Conservation (phyloP, 2,113 vertebrate species). For the Silurus asotus region DNA sequence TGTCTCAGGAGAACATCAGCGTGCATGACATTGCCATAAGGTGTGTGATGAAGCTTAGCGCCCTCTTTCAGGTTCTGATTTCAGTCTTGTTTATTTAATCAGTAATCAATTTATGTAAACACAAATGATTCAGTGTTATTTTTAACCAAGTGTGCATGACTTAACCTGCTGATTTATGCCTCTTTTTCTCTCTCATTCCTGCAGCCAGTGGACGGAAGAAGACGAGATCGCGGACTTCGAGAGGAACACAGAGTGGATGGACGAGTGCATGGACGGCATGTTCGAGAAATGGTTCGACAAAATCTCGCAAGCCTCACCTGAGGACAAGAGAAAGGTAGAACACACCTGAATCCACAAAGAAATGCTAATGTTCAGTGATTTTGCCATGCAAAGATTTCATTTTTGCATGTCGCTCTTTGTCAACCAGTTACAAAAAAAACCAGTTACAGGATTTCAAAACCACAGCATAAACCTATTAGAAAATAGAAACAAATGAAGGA, state of each 20-base stretch:
- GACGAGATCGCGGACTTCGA: constrained; percentile 94
- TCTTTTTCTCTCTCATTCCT: constrained; percentile 33
- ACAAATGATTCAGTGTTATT: not conserved
- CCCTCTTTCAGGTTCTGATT: not conserved
- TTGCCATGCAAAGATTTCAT: constrained; percentile 9
- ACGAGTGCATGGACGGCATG: constrained; percentile 93
- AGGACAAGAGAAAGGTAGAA: constrained; percentile 90
- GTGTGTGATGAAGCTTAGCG: constrained; percentile 59
- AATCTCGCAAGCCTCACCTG: constrained; percentile 84
- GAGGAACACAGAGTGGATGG: constrained; percentile 96
- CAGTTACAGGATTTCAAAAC: not conserved
- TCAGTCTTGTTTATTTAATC: not conserved
- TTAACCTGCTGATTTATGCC: not conserved
- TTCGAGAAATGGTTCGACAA: constrained; percentile 98
- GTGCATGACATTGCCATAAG: constrained; percentile 88
- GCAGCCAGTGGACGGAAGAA: constrained; percentile 93
- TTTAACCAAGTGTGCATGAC: not conserved
- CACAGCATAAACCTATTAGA: not conserved
- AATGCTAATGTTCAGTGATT: not conserved
- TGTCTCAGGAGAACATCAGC: constrained; percentile 95
- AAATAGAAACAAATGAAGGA: not conserved
- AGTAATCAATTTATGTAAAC: not conserved
- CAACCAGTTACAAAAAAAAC: not conserved
- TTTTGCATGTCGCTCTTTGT: constrained; percentile 11
- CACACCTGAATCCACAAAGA: not conserved